Evolutionary conservation across 2,113 vertebrate species (phyloP), one percentile per base, ranked within the genome.

Genomic region (Menidia beryllina): DNA sequence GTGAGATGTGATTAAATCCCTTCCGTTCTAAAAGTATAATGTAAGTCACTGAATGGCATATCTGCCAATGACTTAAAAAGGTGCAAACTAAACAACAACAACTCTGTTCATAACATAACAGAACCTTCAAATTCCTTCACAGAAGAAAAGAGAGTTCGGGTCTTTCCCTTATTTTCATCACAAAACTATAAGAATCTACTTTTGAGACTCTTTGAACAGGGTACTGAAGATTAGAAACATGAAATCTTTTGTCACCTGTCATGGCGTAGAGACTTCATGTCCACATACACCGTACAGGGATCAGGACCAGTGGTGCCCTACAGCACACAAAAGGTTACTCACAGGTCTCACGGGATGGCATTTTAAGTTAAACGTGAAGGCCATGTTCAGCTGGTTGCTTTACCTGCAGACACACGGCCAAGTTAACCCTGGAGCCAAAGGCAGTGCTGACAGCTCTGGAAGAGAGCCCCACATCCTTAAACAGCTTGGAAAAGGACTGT

Each of bases 251-350:
- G 81, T 75, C 94, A 98, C 98, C 98, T 96, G 95, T 99, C 97
- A 79, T 99, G 97, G 49, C 98, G 94, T 52, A 99, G 90, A 56
- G 98, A 98, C 79, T 98, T 99, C 94, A 99, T 94, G 91, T 99
- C 98, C 55, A 99, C 97, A 5, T 97, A 99, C 14, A 99, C 98
- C 0, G 96, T 98, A 51, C 97, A 97, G 56, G 97, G 98, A 73
- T 99, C 98, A 10, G 98, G 98, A 74, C 98, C 98, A 20, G 98
- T 97, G 2, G 98, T 99, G 74, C 98, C 98, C 98, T 95, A 94
- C 61, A 27, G 83, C n/a, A 79, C 49, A 77, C 9, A 62, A 49
- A 64, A 13, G 69, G 50, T 27, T 25, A 23, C 51, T 45, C 10
- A 56, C 12, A 50, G 11, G 36, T 26, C 17, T 17, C 11, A 39